A percentile compares a stretch with the other conserved stretches of the same genome.
phyloP scores from a whole-genome alignment of 2,888 invertebrate genomes.

The Cantharis nigra region DNA sequence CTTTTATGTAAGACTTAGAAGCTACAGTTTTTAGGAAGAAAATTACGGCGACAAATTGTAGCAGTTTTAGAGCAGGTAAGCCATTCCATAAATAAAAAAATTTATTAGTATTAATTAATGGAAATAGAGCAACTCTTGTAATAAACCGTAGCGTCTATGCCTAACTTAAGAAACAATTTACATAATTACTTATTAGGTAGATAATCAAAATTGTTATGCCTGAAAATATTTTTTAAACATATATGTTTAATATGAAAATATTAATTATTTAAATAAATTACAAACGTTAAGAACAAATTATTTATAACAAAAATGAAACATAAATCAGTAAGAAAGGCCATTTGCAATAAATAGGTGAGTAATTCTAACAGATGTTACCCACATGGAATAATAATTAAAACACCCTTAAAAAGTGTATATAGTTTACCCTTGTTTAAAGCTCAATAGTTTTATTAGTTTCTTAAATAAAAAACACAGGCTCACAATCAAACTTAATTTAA shows the following conservation, averaged over 20 bases:
- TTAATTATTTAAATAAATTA: constrained; percentile 55
- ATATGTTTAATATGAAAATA: constrained; percentile 56
- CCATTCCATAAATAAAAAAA: background rate
- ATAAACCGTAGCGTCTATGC: background rate
- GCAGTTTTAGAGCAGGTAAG: background rate
- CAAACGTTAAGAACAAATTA: constrained; percentile 53
- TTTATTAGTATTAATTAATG: background rate
- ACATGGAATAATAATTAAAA: constrained; percentile 49
- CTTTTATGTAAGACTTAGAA: background rate
- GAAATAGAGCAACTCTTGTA: background rate
- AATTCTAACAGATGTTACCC: constrained; percentile 46
- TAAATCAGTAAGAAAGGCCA: constrained; percentile 43
- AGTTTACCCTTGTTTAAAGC: constrained; percentile 56
- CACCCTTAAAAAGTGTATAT: constrained; percentile 47
- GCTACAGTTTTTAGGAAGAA: background rate
- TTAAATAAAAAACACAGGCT: constrained; percentile 52
- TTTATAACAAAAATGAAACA: constrained; percentile 47
- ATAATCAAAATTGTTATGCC: constrained; percentile 46
- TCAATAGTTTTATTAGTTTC: constrained; percentile 43
- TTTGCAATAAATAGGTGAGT: constrained; percentile 50
- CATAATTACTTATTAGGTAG: background rate
- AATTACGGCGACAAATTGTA: background rate
- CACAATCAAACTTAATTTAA: constrained; percentile 50
- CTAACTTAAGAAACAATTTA: background rate
- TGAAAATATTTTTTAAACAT: constrained; percentile 55